Percentiles rank a stretch among this genome's conserved stretches.
Conservation (phyloP, 2,113 vertebrate genomes). For the Lepidothrix coronata region DNA sequence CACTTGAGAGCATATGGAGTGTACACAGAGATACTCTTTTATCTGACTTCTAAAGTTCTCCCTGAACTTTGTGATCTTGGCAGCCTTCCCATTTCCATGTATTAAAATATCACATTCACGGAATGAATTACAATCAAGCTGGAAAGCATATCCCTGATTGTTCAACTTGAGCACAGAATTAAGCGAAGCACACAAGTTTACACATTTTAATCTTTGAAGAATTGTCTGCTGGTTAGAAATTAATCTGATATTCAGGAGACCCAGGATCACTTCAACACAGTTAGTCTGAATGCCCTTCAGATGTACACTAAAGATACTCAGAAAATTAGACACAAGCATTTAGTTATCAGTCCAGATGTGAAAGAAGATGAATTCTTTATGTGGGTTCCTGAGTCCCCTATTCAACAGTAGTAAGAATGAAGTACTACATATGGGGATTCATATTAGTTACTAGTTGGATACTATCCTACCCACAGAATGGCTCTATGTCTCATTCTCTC, state of each 20-base stretch:
- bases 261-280: neutral
- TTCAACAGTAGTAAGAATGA: neutral
- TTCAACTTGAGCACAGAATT: constrained; percentile 16
- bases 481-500: neutral
- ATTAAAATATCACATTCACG: constrained; percentile 31
- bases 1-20: neutral
- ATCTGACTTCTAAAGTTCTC: constrained; percentile 45
- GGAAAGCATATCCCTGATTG: constrained; percentile 1
- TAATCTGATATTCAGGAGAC: constrained; percentile 4
- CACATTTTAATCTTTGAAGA: constrained; percentile 2
- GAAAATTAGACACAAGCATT: neutral
- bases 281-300: neutral
- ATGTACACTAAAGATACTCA: neutral
- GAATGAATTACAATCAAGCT: constrained; percentile 35
- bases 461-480: neutral
- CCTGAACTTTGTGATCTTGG: constrained; percentile 36
- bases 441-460: neutral
- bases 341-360: neutral
- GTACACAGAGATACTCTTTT: neutral
- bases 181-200: constrained; percentile 24
- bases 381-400: neutral
- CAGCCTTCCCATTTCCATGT: constrained; percentile 16
- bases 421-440: neutral
- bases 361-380: neutral
- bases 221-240: neutral